Percentiles rank a stretch among this genome's conserved stretches.
Evolutionary conservation across 2,113 vertebrate species (phyloP).

Genomic region (Dermatemys mawii): DNA sequence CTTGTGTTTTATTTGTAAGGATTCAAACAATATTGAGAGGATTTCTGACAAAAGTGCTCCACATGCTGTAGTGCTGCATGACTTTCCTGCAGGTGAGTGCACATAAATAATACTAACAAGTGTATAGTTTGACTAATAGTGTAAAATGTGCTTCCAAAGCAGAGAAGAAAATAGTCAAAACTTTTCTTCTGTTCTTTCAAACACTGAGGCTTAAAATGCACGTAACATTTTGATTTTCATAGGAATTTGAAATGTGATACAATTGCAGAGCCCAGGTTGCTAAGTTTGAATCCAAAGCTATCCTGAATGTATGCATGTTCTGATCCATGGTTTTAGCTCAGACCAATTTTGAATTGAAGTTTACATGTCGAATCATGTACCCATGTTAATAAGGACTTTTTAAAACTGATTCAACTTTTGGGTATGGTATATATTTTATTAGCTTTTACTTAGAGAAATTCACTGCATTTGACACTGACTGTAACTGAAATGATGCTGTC

Average conservation of each 20-base stretch:
- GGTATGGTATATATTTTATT: background rate
- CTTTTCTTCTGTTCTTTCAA: background rate
- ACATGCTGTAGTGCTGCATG: slow-evolving; percentile 86
- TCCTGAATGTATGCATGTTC: background rate
- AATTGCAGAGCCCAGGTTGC: background rate
- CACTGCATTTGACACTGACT: background rate
- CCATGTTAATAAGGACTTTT: background rate
- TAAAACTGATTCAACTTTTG: background rate
- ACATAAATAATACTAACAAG: background rate
- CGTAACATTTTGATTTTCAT: background rate
- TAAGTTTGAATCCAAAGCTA: background rate
- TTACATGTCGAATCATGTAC: background rate
- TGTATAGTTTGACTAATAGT: background rate
- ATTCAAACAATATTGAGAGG: slow-evolving; percentile 58
- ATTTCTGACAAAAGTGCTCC: slow-evolving; percentile 66
- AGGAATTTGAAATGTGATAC: background rate
- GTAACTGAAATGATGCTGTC: slow-evolving; percentile 33
- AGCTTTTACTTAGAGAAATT: background rate
- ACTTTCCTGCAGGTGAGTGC: slow-evolving; percentile 89
- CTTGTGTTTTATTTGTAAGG: slow-evolving; percentile 62
- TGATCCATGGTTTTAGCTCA: background rate
- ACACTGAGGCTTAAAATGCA: background rate
- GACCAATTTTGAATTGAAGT: background rate
- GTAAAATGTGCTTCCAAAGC: background rate
- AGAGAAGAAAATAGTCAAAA: background rate